Evolutionary conservation across 2,113 vertebrate genomes (phyloP).

Genomic region (Hepsetus odoe): DNA sequence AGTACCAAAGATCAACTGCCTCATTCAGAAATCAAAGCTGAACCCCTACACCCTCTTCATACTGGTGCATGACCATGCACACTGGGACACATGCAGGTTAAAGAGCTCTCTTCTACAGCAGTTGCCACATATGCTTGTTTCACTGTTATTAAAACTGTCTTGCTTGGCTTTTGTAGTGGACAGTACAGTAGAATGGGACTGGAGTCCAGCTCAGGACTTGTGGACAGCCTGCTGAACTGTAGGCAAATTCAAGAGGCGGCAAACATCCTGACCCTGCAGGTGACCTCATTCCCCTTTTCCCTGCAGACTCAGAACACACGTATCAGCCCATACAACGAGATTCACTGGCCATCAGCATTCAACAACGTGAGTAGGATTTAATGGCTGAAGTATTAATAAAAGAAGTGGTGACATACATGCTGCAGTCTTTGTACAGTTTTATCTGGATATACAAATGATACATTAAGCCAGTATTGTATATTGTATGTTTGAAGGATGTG

Average conservation of each 20-base stretch:
- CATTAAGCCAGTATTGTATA: neutral
- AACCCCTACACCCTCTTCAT: constrained; percentile 94
- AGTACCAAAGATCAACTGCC: constrained; percentile 81
- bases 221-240: constrained; percentile 92
- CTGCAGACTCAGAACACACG: constrained; percentile 94
- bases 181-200: constrained; percentile 59
- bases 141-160: constrained; percentile 24
- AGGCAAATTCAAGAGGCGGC: constrained; percentile 88
- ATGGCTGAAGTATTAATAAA: neutral
- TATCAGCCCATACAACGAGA: constrained; percentile 66
- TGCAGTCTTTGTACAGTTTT: too few species aligned
- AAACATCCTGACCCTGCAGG: constrained; percentile 93
- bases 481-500: constrained; percentile 74
- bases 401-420: too few species aligned
- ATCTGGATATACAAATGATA: neutral
- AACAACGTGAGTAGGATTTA: constrained; percentile 79
- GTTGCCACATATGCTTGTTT: neutral
- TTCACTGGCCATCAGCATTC: constrained; percentile 83
- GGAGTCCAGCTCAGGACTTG: constrained; percentile 81
- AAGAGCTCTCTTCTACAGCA: neutral
- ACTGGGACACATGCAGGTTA: constrained; percentile 93
- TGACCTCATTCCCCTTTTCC: constrained; percentile 94
- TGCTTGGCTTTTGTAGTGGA: constrained; percentile 57
- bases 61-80: constrained; percentile 94
- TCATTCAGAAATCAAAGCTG: constrained; percentile 87